These are phyloP conservation scores for Limenitis camilla DNA, from an alignment of 2,888 invertebrate species.

Conservation along the genomic window DNA sequence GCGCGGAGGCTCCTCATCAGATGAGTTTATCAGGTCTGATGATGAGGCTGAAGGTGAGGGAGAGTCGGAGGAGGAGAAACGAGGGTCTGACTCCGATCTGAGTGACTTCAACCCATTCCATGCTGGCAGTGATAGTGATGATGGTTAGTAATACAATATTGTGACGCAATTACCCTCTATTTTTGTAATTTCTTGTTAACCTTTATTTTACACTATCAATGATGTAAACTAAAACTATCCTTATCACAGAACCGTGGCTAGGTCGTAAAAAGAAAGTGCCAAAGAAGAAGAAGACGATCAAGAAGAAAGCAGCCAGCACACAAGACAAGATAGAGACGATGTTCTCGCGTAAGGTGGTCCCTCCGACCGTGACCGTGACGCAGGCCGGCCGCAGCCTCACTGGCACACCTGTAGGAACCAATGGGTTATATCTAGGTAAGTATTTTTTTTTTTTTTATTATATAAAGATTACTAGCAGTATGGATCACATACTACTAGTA, in stretches of 20 bases:
- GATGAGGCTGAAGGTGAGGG: constrained; percentile 59
- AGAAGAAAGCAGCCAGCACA: constrained; percentile 78
- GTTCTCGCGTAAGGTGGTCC: constrained; percentile 58
- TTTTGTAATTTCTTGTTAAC: too few species aligned
- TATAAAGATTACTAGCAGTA: too few species aligned
- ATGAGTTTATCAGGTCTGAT: constrained; percentile 78
- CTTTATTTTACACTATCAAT: too few species aligned
- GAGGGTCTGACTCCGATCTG: constrained; percentile 51
- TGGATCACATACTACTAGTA: too few species aligned
- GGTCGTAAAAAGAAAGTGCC: constrained; percentile 79
- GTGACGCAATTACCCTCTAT: background rate
- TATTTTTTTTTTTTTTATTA: too few species aligned
- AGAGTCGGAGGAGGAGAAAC: constrained; percentile 43
- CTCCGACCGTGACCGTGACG: constrained; percentile 40
- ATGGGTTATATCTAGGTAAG: constrained; percentile 56
- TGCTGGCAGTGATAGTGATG: constrained; percentile 86
- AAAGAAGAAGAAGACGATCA: constrained; percentile 74
- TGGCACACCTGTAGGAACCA: constrained; percentile 66
- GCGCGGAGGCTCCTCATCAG: constrained; percentile 77
- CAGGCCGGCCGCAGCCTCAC: constrained; percentile 50
- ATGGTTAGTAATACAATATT: constrained; percentile 58
- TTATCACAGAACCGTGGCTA: constrained; percentile 90
- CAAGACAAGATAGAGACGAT: constrained; percentile 87
- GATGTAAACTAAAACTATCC: too few species aligned
- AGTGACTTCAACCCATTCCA: constrained; percentile 94